Evolutionary conservation across 2,888 invertebrate species (phyloP).

Genomic region (Galerucella calmariensis): DNA sequence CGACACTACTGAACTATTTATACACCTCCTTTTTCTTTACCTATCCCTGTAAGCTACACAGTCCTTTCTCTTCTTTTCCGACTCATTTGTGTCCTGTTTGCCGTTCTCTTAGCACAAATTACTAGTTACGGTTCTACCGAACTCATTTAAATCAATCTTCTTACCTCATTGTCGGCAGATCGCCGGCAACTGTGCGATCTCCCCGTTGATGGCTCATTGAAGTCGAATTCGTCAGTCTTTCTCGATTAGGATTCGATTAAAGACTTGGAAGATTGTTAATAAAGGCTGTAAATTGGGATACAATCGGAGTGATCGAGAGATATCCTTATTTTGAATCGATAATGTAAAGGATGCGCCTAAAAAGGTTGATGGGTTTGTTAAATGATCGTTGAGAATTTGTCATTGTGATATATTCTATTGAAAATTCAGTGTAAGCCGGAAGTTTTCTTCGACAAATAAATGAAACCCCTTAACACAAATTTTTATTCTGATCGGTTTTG

Average conservation of each 20-base stretch:
- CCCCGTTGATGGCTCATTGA: constrained; percentile 17
- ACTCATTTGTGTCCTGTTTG: constrained; percentile 17
- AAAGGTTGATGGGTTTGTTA: background rate
- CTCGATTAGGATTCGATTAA: constrained; percentile 17
- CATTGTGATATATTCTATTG: background rate
- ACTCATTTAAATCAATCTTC: constrained; percentile 19
- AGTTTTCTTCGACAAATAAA: too few species aligned
- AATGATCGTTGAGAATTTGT: background rate
- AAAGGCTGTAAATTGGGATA: constrained; percentile 7
- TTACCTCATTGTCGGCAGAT: constrained; percentile 14
- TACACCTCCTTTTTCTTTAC: background rate
- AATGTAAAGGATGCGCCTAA: background rate
- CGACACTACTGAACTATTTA: constrained; percentile 11
- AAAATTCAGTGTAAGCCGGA: background rate
- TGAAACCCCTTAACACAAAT: too few species aligned
- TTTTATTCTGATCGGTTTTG: too few species aligned
- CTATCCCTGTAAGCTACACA: constrained; percentile 8
- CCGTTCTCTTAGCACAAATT: constrained; percentile 13
- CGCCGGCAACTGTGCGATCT: constrained; percentile 15
- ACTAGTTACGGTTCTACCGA: constrained; percentile 14
- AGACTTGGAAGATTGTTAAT: constrained; percentile 12
- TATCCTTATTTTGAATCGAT: constrained; percentile 13
- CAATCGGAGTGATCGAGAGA: constrained; percentile 9
- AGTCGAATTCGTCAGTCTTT: constrained; percentile 16
- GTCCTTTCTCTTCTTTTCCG: constrained; percentile 4